Evolutionary conservation across 2,113 vertebrate species (phyloP).

Genomic region (Pterocles burchelli): DNA sequence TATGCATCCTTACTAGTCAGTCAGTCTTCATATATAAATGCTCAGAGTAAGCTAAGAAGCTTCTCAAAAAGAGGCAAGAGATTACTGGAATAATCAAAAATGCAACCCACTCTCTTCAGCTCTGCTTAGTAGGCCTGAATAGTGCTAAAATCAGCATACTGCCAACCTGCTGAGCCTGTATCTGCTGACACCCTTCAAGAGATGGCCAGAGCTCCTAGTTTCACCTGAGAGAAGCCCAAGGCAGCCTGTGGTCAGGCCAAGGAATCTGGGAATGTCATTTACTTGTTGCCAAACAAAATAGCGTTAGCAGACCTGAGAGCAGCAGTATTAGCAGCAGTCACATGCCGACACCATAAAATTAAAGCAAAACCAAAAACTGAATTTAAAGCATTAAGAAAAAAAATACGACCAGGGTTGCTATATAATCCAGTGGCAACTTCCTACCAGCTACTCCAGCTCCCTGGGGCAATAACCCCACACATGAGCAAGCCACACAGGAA

Average conservation of each 20-base stretch:
- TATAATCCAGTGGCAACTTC: neutral
- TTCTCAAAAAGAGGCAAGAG: neutral
- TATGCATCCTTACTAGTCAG: neutral
- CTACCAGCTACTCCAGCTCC: neutral
- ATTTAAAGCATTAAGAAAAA: neutral
- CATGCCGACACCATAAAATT: neutral
- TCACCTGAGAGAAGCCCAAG: neutral
- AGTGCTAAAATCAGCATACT: neutral
- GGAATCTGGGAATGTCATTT: constrained; percentile 42
- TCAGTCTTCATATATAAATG: neutral
- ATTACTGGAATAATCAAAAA: neutral
- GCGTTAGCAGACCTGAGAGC: neutral
- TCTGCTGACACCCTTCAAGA: neutral
- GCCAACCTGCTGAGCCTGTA: neutral
- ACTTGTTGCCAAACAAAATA: constrained; percentile 18
- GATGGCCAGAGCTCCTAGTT: neutral
- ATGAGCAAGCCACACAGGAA: neutral
- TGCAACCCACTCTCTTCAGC: neutral
- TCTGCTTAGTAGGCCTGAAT: neutral
- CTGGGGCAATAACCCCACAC: neutral
- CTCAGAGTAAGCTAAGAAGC: neutral
- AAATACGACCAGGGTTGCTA: neutral
- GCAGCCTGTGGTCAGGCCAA: neutral
- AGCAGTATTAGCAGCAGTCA: constrained; percentile 12
- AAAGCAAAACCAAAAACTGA: constrained; percentile 1